Conservation (phyloP, 2,797 vertebrate species). For the Myotis vivesi region DNA sequence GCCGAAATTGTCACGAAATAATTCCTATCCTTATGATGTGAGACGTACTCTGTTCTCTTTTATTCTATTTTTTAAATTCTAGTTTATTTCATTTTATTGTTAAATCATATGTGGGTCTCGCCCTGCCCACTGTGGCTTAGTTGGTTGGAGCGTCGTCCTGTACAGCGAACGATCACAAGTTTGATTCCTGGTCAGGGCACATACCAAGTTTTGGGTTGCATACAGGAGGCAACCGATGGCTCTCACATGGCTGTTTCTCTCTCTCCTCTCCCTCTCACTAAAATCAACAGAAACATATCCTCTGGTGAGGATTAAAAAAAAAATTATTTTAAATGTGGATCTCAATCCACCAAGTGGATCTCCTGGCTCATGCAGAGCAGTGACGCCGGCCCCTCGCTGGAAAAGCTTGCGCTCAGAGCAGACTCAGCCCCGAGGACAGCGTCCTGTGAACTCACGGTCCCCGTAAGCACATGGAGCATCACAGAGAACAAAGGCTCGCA, state of each 20-base stretch:
- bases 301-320: no score
- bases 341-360: neutral
- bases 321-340: no score
- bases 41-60: neutral
- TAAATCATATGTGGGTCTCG: neutral
- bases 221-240: no score
- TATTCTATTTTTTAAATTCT: neutral
- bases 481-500: neutral
- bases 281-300: no score
- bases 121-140: no score
- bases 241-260: no score
- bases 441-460: neutral
- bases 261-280: no score
- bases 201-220: neutral
- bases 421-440: neutral
- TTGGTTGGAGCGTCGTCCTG: neutral
- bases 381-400: neutral
- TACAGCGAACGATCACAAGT: neutral
- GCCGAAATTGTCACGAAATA: neutral
- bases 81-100: neutral
- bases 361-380: neutral
- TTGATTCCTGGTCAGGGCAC: neutral
- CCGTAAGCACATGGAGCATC: fast-evolving
- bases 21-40: neutral
- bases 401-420: neutral